These are phyloP conservation scores for Campylomormyrus tamandua DNA, from an alignment of 2,113 vertebrate species.

Conservation along the genomic window DNA sequence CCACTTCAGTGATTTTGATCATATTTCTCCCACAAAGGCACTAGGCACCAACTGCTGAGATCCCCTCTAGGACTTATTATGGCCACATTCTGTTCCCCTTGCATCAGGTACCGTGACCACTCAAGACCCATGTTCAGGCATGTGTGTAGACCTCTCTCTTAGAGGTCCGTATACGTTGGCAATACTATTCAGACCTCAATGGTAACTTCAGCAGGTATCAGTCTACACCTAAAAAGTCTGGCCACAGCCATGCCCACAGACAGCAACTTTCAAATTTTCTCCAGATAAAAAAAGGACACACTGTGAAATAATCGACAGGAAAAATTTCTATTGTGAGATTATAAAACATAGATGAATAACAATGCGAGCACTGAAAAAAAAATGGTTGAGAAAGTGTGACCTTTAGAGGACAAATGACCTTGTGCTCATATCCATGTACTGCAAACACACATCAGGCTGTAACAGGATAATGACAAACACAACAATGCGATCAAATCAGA, in stretches of 20 bases:
- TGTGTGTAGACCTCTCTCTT: background rate
- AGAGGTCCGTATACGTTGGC: background rate
- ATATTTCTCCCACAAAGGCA: background rate
- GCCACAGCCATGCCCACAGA: background rate
- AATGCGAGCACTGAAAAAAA: background rate
- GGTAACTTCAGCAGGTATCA: background rate
- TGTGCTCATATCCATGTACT: background rate
- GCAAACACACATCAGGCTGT: background rate
- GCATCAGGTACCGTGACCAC: background rate
- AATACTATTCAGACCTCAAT: background rate
- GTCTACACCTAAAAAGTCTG: background rate
- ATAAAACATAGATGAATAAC: background rate
- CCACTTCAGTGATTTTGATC: background rate
- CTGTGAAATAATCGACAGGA: background rate
- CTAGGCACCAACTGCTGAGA: background rate
- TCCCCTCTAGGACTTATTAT: background rate
- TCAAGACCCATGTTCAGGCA: too few species aligned
- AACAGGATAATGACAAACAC: background rate
- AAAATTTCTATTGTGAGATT: background rate
- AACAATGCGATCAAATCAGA: background rate
- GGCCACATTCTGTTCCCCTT: background rate
- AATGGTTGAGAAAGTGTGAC: background rate
- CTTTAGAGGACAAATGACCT: background rate
- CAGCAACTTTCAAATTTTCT: background rate
- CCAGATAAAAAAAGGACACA: background rate